Evolutionary conservation across 1,140 invertebrate species (phyloP).

Genomic region (Caenorhabditis remanei): DNA sequence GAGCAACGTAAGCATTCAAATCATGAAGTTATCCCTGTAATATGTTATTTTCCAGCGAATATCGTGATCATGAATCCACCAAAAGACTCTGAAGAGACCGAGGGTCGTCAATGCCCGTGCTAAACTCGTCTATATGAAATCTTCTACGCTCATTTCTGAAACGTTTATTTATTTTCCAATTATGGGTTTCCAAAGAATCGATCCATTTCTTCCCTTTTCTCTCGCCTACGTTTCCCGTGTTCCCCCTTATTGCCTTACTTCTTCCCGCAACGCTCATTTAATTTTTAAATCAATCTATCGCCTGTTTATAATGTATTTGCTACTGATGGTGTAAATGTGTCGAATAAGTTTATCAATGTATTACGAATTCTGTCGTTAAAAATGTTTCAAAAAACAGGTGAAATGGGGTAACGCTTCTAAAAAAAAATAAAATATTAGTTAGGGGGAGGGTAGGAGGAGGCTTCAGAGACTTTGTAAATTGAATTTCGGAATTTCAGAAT

Average conservation of each 20-base stretch:
- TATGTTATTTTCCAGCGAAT: constrained; percentile 1
- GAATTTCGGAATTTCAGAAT: too few species aligned
- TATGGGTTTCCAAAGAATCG: constrained; percentile 13
- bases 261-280: neutral
- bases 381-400: too few species aligned
- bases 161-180: neutral
- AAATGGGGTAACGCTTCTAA: too few species aligned
- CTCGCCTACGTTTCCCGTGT: neutral
- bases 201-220: neutral
- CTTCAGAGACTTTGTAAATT: too few species aligned
- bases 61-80: constrained; percentile 38
- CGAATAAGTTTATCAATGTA: too few species aligned
- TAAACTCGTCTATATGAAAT: neutral
- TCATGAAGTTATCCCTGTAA: too few species aligned
- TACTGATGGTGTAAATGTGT: neutral
- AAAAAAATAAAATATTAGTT: too few species aligned
- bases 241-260: neutral
- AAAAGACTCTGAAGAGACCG: constrained; percentile 2
- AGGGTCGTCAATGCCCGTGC: constrained; percentile 31
- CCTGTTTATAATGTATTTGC: neutral
- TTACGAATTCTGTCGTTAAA: too few species aligned
- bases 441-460: too few species aligned
- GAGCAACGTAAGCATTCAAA: neutral
- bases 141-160: neutral
- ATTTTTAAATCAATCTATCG: neutral